phyloP scores from a whole-genome alignment of 2,888 invertebrate genomes.

The Keiferia lycopersicella region DNA sequence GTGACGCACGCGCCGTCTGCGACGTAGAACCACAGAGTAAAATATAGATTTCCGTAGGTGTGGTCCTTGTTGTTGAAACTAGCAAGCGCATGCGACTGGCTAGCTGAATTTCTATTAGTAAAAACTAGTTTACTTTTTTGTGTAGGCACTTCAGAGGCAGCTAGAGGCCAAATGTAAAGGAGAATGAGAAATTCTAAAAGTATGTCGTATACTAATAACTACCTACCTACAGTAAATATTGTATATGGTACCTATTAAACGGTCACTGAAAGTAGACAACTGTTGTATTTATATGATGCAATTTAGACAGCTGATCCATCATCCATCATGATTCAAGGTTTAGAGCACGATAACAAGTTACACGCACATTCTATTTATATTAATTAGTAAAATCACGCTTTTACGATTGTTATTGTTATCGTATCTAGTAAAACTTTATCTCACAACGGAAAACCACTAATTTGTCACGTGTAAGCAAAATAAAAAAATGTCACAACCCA shows the following conservation, averaged over 20 bases:
- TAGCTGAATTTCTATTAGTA: constrained; percentile 3
- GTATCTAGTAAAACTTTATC: not conserved
- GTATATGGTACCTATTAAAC: too few species aligned
- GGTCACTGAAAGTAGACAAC: not conserved
- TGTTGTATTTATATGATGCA: constrained; percentile 1
- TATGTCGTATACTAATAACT: not conserved
- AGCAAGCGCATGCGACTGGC: constrained; percentile 41
- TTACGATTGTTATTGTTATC: not conserved
- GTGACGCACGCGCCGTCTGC: constrained; percentile 49
- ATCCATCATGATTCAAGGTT: not conserved
- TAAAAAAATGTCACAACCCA: not conserved
- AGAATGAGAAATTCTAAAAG: not conserved
- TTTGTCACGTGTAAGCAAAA: not conserved
- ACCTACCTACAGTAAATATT: not conserved
- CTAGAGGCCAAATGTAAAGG: not conserved
- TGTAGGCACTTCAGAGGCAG: not conserved
- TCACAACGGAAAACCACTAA: not conserved
- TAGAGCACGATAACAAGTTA: not conserved
- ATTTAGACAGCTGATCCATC: not conserved
- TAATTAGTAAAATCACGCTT: not conserved
- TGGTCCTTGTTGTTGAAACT: constrained; percentile 49
- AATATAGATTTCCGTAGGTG: constrained; percentile 45
- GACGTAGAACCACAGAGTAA: not conserved
- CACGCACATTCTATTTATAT: not conserved
- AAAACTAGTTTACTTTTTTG: not conserved